These are phyloP conservation scores for Lepilemur ruficaudatus DNA, from an alignment of 2,797 vertebrate species.

Conservation along the genomic window DNA sequence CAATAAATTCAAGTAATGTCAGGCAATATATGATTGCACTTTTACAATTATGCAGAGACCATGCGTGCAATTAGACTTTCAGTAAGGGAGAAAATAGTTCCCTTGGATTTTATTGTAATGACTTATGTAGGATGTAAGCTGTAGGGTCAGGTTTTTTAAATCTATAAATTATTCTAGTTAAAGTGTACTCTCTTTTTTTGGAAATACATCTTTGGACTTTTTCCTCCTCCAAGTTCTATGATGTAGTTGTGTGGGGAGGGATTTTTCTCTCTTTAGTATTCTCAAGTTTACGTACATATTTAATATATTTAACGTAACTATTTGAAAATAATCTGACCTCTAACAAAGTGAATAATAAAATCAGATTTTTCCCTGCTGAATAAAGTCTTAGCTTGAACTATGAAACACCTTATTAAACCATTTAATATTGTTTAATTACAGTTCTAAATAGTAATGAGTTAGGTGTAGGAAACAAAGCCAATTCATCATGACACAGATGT, in stretches of 20 bases:
- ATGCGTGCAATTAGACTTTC: not conserved
- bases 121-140: not conserved
- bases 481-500: not conserved
- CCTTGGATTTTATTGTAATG: not conserved
- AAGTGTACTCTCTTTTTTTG: constrained; percentile 4
- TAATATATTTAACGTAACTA: constrained; percentile 15
- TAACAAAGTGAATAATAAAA: constrained; percentile 46
- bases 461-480: constrained; percentile 27
- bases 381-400: constrained; percentile 12
- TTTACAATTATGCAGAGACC: not conserved
- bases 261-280: constrained; percentile 22
- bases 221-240: not conserved
- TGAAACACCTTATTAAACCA: not conserved
- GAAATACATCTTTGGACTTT: constrained; percentile 24
- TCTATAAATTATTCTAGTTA: not conserved
- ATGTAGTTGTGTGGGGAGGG: not conserved
- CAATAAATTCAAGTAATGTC: not conserved
- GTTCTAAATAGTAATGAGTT: constrained; percentile 32
- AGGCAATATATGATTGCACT: not conserved
- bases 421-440: not conserved
- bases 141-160: not conserved
- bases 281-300: not conserved
- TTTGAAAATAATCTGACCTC: constrained; percentile 56
- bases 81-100: not conserved
- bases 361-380: constrained; percentile 9